Base-by-base conservation (phyloP, 2,888 invertebrate genomes). In the Drosophila subsilvestris region DNA sequence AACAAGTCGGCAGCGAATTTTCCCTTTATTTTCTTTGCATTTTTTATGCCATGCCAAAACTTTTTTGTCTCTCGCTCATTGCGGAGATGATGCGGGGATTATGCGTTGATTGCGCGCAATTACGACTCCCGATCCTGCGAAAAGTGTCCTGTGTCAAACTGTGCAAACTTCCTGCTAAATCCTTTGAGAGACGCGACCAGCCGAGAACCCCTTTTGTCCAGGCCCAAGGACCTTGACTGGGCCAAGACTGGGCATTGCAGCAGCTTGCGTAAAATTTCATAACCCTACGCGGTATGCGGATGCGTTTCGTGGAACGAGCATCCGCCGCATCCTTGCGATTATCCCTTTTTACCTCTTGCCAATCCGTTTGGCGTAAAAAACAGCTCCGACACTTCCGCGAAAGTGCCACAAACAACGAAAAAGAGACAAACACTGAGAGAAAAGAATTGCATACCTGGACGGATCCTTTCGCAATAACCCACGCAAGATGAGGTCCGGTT, bases 261-360 rank as follows among this genome's bases (percentile, higher is more conserved):
- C 60, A 58, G 62, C 81, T 89, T 90, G 78, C 90, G 89, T 83
- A 89, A 89, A 89, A 81, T 88, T 88, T 89, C 89, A 85, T 89
- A 87, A 90, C 80, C 80, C 85, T 86, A 88, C 68, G 62, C 32
- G 44, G 42, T 17, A 55, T 42, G 37, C 58, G 22, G 37, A 37
- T 37, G 37, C 37, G 48, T 57, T 87, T 75, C 86, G 61, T 8
- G 49, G 75, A 79, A 85, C 65, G 47, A 57, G 44, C 47, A 57
- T 12, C 5, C 29, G 10, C 3, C 32, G 32, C 32, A 32, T 61
- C 65, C 72, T 82, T 62, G 54, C 14, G 18, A 42, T 43, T 29
- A 43, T 53, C 20, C 85, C 89, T 74, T 83, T 87, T 86, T 77
- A 85, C 79, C 88, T 87, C 86, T 87, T 89, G 89, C 80, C 89